Conservation (phyloP, 2,797 vertebrate genomes). For the Bradypodion ventrale region DNA sequence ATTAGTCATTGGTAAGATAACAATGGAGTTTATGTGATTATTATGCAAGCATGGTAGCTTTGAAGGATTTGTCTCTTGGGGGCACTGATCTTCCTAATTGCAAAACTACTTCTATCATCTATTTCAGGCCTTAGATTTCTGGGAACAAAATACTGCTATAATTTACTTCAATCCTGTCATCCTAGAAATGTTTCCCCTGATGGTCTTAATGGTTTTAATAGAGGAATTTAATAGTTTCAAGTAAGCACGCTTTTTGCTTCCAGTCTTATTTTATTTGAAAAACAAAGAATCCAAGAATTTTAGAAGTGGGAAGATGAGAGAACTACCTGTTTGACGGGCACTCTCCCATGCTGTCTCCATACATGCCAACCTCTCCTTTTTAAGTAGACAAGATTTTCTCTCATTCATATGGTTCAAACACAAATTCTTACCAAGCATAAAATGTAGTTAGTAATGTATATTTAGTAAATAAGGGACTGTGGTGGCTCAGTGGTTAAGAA, state of each 20-base stretch:
- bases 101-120: too few relatives aligned
- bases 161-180: neutral
- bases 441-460: neutral
- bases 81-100: too few relatives aligned
- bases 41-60: too few relatives aligned
- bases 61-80: too few relatives aligned
- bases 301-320: neutral
- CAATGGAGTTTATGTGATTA: too few relatives aligned
- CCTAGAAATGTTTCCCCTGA: neutral
- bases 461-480: too few relatives aligned
- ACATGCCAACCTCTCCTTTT: neutral
- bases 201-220: neutral
- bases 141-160: neutral
- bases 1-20: too few relatives aligned
- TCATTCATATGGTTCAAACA: neutral
- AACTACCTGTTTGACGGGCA: neutral
- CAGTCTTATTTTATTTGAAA: neutral
- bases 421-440: too few relatives aligned
- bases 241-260: neutral
- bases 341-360: too few relatives aligned
- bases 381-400: neutral
- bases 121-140: neutral
- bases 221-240: neutral
- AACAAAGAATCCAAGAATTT: neutral
- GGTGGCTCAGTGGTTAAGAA: too few relatives aligned